Evolutionary conservation across 2,888 invertebrate species (phyloP).

Genomic region (Candidula unifasciata): DNA sequence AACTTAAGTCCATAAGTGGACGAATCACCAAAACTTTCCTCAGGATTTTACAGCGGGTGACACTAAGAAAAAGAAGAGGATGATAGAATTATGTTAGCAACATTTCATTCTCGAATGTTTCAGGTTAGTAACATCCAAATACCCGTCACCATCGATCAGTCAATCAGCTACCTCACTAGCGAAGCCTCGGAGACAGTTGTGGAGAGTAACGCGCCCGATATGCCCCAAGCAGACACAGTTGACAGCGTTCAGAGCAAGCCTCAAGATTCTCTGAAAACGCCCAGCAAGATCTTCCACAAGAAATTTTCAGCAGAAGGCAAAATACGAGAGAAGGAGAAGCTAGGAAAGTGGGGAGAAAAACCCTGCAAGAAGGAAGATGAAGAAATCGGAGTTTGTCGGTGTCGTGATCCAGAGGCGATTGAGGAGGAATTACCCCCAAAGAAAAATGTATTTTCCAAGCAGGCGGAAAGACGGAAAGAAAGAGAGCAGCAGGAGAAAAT

Average conservation of each 20-base stretch:
- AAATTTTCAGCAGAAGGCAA: background rate
- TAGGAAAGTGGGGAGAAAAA: background rate
- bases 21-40: too few relatives aligned
- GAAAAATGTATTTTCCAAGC: background rate
- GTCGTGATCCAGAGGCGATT: background rate
- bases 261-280: background rate
- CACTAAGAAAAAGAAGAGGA: too few relatives aligned
- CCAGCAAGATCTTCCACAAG: background rate
- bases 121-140: too few relatives aligned
- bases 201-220: background rate
- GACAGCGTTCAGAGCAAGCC: too few relatives aligned
- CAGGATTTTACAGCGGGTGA: too few relatives aligned
- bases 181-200: too few relatives aligned
- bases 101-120: too few relatives aligned
- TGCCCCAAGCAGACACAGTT: background rate
- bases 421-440: background rate
- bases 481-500: background rate
- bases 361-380: background rate
- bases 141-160: too few relatives aligned
- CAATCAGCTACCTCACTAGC: too few relatives aligned
- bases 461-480: background rate
- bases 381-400: background rate
- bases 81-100: too few relatives aligned
- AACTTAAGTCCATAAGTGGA: too few relatives aligned
- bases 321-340: background rate